Conservation (phyloP, 1,140 invertebrate genomes). For the Ladona fulva region DNA sequence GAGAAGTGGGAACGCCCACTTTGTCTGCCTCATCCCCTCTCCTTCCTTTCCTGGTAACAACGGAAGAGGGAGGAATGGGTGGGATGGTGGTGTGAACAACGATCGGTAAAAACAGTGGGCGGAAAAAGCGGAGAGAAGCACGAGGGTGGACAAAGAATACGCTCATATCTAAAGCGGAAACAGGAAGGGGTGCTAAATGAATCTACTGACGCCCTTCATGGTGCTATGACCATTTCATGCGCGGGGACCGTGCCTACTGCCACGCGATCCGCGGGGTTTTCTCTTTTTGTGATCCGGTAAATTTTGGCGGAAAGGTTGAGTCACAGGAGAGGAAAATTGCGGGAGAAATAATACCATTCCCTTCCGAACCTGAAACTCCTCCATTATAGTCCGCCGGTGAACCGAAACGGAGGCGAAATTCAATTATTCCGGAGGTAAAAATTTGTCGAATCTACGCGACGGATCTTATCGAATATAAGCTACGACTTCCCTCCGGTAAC, state of each 20-base stretch:
- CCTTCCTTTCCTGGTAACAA: neutral
- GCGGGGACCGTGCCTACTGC: neutral
- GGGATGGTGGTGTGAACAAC: neutral
- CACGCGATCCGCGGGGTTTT: neutral
- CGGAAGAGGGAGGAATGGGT: neutral
- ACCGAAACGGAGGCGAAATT: no score
- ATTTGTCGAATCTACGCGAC: no score
- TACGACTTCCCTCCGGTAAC: no score
- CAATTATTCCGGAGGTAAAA: no score
- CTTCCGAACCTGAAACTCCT: no score
- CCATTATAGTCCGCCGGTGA: no score
- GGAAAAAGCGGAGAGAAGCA: neutral
- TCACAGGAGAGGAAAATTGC: neutral
- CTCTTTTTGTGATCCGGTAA: neutral
- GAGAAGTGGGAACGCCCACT: neutral
- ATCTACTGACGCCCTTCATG: neutral
- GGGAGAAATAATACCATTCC: no score
- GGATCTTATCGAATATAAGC: no score
- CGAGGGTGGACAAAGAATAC: neutral
- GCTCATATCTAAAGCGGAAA: neutral
- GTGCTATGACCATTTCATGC: neutral
- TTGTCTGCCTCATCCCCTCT: neutral
- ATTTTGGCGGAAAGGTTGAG: neutral
- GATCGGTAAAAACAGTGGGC: neutral
- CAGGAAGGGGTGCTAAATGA: constrained; percentile 4